Evolutionary conservation across 2,888 invertebrate species (phyloP).

Genomic region (Epinotia ramella): DNA sequence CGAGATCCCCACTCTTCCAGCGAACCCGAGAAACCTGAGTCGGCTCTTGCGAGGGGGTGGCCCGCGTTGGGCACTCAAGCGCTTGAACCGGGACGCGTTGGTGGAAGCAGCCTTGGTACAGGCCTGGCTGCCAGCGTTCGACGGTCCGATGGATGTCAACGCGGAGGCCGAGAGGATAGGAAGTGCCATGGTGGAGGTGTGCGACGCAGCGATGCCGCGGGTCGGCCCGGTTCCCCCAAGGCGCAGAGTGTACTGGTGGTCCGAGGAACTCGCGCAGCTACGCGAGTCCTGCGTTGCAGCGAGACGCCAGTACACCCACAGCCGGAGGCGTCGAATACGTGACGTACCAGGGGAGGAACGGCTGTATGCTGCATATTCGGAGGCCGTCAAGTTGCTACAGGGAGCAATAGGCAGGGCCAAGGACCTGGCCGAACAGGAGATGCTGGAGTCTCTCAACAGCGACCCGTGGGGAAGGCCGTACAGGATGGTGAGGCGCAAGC

Average conservation of each 20-base stretch:
- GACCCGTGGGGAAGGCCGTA: slow-evolving; percentile 1
- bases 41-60: background rate
- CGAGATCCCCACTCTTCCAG: background rate
- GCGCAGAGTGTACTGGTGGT: background rate
- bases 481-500: background rate
- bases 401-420: too few species aligned
- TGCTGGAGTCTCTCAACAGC: too few species aligned
- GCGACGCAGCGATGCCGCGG: too few species aligned
- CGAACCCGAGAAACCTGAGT: background rate
- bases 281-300: background rate
- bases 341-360: too few species aligned
- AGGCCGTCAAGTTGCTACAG: too few species aligned
- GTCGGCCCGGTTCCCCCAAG: background rate
- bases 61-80: background rate
- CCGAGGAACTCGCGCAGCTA: background rate
- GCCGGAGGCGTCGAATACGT: too few species aligned
- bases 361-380: too few species aligned
- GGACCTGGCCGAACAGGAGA: too few species aligned
- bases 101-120: background rate
- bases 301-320: background rate
- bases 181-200: background rate
- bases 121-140: background rate
- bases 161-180: background rate
- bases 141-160: background rate
- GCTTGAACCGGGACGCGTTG: background rate